Evolutionary conservation across 2,888 invertebrate species (phyloP).

Genomic region (Digitonthophagus gazella): DNA sequence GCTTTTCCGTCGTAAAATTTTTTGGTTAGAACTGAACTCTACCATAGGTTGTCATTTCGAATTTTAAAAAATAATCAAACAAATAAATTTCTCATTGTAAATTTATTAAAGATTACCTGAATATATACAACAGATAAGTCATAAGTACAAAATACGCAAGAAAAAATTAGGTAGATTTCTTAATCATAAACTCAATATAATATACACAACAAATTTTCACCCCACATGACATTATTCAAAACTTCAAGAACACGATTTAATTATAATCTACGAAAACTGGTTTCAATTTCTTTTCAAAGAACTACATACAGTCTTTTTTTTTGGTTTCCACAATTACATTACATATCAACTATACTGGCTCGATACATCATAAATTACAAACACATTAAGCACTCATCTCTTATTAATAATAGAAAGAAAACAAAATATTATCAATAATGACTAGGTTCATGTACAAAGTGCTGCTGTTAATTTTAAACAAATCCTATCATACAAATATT

Average conservation of each 20-base stretch:
- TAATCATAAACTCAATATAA: too few relatives aligned
- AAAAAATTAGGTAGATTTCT: too few relatives aligned
- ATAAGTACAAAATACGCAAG: too few relatives aligned
- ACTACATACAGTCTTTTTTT: not conserved
- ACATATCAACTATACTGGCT: not conserved
- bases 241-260: too few relatives aligned
- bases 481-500: not conserved
- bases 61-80: too few relatives aligned
- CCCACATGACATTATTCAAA: not conserved
- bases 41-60: too few relatives aligned
- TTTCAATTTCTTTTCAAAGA: not conserved
- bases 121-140: too few relatives aligned
- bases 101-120: too few relatives aligned
- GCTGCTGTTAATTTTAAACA: not conserved
- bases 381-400: not conserved
- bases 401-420: not conserved
- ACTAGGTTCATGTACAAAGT: not conserved
- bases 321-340: not conserved
- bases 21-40: too few relatives aligned
- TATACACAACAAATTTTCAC: too few relatives aligned
- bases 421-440: not conserved
- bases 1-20: too few relatives aligned
- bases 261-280: not conserved
- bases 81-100: too few relatives aligned
- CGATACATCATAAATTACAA: not conserved